Conservation (phyloP, 2,113 vertebrate species). For the Melierax canorus region DNA sequence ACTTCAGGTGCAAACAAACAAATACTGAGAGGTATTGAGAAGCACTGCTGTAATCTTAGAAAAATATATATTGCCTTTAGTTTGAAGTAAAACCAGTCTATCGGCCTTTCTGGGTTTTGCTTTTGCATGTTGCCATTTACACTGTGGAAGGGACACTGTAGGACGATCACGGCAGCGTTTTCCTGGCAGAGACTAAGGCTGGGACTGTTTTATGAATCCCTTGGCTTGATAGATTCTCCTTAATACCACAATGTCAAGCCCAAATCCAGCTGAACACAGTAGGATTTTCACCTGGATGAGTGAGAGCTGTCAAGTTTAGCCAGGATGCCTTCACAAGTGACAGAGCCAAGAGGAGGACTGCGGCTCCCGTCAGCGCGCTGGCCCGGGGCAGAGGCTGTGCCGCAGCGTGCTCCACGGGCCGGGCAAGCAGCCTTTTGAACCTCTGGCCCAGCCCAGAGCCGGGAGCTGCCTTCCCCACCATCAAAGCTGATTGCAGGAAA, state of each 20-base stretch:
- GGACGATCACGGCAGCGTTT: fast-evolving
- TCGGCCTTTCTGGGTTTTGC: not conserved
- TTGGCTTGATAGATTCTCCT: not conserved
- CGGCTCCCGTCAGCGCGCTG: fast-evolving
- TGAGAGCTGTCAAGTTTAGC: not conserved
- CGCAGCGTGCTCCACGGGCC: fast-evolving
- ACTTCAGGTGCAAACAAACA: not conserved
- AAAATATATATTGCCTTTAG: fast-evolving
- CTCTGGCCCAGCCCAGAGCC: not conserved
- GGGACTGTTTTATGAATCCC: not conserved
- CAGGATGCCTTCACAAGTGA: not conserved
- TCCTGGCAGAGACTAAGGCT: not conserved
- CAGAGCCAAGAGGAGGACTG: not conserved
- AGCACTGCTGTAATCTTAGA: not conserved
- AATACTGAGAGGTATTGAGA: not conserved
- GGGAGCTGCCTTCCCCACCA: not conserved
- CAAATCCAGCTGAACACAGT: not conserved
- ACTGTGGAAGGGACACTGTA: not conserved
- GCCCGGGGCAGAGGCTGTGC: not conserved
- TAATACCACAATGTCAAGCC: not conserved
- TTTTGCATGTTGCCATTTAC: fast-evolving
- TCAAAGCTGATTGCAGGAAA: not conserved
- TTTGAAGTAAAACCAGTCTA: not conserved
- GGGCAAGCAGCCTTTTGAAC: not conserved
- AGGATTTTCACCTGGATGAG: not conserved